Conservation (phyloP, 1,140 invertebrate genomes). For the Fopius arisanus region DNA sequence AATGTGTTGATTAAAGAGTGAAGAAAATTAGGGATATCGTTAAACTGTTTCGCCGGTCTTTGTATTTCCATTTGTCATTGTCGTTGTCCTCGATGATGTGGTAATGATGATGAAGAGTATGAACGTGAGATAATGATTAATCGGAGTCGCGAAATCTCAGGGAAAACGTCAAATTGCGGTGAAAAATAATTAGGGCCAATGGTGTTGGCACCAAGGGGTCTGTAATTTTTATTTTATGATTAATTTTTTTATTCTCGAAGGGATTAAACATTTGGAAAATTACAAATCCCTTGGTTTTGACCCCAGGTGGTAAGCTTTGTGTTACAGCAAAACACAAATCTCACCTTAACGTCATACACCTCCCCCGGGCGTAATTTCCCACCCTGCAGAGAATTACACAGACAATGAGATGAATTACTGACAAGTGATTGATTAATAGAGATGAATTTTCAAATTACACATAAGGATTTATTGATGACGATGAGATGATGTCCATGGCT, state of each 20-base stretch:
- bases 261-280: background rate
- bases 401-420: conserved; percentile 33
- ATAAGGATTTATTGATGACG: no score
- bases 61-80: background rate
- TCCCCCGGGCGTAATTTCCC: conserved; percentile 81
- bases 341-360: conserved; percentile 80
- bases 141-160: no score
- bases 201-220: no score
- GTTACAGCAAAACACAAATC: conserved; percentile 71
- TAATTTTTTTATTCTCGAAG: no score
- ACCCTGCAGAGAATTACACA: conserved; percentile 68
- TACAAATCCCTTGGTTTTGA: background rate
- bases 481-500: conserved; percentile 18
- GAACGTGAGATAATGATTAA: no score
- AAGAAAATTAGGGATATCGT: conserved; percentile 12
- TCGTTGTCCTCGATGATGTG: conserved; percentile 20
- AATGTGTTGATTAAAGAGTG: conserved; percentile 20
- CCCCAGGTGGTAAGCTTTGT: conserved; percentile 67
- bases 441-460: background rate
- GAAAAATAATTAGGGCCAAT: no score
- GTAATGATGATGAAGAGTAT: conserved; percentile 14
- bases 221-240: no score
- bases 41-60: conserved; percentile 7
- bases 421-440: background rate
- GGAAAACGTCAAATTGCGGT: no score